A percentile compares a stretch with the other conserved stretches of the same genome.
phyloP scores from a whole-genome alignment of 1,140 invertebrate genomes.

The Eurosta solidaginis region DNA sequence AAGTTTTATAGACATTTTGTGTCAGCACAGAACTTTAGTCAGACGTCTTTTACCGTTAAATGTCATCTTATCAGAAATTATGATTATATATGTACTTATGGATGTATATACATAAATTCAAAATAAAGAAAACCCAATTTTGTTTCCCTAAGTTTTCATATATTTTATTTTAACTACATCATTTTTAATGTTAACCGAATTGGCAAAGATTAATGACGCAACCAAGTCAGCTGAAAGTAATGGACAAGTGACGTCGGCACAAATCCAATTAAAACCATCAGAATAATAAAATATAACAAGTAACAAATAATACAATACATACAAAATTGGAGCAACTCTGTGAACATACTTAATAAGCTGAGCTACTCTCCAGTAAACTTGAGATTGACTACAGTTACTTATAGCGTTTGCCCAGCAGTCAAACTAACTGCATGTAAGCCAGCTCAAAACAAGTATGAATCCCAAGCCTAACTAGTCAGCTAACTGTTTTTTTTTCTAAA shows the following conservation, averaged over 20 bases:
- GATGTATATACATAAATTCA: background rate
- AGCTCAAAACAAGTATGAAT: too few species aligned
- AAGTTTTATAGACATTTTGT: too few species aligned
- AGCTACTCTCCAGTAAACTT: conserved; percentile 7
- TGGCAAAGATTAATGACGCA: conserved; percentile 35
- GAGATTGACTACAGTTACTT: background rate
- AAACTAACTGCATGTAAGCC: too few species aligned
- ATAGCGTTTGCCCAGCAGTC: too few species aligned
- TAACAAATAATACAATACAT: background rate
- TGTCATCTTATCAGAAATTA: too few species aligned
- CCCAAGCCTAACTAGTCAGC: too few species aligned
- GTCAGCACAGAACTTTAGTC: too few species aligned
- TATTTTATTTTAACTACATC: background rate
- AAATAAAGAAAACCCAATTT: background rate
- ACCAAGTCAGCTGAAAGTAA: conserved; percentile 33
- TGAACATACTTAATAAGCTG: background rate
- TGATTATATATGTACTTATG: background rate
- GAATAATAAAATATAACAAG: background rate
- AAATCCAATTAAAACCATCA: conserved; percentile 13
- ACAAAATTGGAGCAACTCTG: background rate
- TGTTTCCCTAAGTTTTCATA: background rate
- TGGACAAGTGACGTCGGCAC: background rate
- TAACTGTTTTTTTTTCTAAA: too few species aligned
- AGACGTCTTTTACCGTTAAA: too few species aligned
- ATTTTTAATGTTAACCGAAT: background rate